phyloP scores from a whole-genome alignment of 2,797 vertebrate genomes.

The Vultur gryphus region DNA sequence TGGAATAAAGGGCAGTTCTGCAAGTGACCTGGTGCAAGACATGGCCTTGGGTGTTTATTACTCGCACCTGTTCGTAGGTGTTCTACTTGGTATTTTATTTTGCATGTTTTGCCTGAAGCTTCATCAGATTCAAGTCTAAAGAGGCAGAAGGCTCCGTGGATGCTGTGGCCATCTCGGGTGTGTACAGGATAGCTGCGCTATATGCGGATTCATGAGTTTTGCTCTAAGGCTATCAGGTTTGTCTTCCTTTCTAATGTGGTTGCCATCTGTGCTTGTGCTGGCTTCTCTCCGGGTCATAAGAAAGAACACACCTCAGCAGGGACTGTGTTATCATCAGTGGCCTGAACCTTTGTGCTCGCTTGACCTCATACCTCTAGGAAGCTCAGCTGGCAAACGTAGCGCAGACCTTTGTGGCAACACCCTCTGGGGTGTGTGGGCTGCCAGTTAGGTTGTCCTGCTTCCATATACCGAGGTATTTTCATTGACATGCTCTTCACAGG shows the following conservation, averaged over 20 bases:
- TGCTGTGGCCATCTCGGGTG: background rate
- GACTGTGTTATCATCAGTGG: background rate
- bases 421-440: background rate
- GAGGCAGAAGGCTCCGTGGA: background rate
- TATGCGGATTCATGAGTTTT: background rate
- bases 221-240: background rate
- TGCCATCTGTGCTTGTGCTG: background rate
- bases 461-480: constrained; percentile 13
- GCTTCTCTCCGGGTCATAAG: background rate
- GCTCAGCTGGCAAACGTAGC: background rate
- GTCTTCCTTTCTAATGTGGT: background rate
- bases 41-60: background rate
- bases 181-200: background rate
- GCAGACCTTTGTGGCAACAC: background rate
- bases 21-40: background rate
- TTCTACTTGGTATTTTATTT: background rate
- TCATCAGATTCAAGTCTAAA: background rate
- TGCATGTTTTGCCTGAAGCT: background rate
- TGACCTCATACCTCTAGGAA: constrained; percentile 36
- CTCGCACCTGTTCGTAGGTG: background rate
- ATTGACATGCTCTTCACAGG: constrained; percentile 1
- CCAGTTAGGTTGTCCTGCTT: background rate
- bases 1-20: background rate
- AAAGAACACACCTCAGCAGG: background rate
- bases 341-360: background rate